Conservation (phyloP, 1,140 invertebrate genomes). For the Drosophila pectinifera region DNA sequence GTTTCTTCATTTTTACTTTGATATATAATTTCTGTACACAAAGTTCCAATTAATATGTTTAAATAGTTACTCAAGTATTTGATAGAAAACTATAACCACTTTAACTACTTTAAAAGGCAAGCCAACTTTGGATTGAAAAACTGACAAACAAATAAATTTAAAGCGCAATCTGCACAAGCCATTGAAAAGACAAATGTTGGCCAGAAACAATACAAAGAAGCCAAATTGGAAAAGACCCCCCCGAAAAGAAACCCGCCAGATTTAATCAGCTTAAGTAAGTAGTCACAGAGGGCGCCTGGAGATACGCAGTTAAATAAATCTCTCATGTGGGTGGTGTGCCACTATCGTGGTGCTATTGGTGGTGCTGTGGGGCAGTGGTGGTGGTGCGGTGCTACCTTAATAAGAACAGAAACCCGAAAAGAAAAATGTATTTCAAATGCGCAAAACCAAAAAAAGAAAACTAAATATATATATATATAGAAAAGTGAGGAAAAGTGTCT, state of each 20-base stretch:
- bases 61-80: background rate
- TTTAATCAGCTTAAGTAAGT: constrained; percentile 50
- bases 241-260: constrained; percentile 19
- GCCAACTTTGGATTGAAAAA: too few species aligned
- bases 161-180: background rate
- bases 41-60: too few species aligned
- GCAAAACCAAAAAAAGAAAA: constrained; percentile 41
- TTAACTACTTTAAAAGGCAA: too few species aligned
- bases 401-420: constrained; percentile 50
- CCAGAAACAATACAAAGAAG: constrained; percentile 6
- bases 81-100: background rate
- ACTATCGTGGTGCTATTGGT: constrained; percentile 29
- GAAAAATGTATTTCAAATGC: constrained; percentile 59
- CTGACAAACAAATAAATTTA: background rate
- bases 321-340: constrained; percentile 31
- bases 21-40: background rate
- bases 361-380: constrained; percentile 23
- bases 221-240: constrained; percentile 18
- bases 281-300: constrained; percentile 16
- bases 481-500: constrained; percentile 33
- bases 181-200: constrained; percentile 6
- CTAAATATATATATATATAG: background rate
- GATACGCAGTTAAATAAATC: constrained; percentile 50
- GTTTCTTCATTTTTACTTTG: background rate
- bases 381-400: constrained; percentile 47